Conservation (phyloP, 2,888 invertebrate species). For the Phytoseiulus persimilis region DNA sequence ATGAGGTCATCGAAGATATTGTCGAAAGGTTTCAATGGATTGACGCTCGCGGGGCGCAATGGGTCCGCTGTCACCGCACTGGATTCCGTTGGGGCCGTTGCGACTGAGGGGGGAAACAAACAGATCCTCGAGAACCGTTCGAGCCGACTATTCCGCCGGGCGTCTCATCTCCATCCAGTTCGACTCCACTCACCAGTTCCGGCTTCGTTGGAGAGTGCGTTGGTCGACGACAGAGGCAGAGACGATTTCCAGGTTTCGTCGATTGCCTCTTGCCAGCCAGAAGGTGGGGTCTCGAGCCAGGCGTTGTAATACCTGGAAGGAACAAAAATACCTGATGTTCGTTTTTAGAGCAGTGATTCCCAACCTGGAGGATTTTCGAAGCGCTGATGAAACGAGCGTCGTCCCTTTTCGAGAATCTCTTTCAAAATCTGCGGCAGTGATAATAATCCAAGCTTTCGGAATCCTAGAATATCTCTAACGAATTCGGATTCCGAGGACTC, state of each 20-base stretch:
- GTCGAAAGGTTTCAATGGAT: not conserved
- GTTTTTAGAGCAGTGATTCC: too few species aligned
- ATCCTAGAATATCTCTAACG: too few species aligned
- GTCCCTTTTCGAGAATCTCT: too few species aligned
- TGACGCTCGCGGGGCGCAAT: not conserved
- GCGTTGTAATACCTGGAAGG: constrained; percentile 67
- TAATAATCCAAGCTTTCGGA: too few species aligned
- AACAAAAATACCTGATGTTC: not conserved
- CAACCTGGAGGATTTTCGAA: too few species aligned
- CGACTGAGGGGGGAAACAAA: not conserved
- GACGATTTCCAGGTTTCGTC: constrained; percentile 55
- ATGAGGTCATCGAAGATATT: not conserved
- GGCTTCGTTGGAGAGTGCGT: not conserved
- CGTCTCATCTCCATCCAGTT: not conserved
- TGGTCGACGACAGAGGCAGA: not conserved
- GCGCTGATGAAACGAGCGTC: too few species aligned
- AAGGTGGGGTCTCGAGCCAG: constrained; percentile 87
- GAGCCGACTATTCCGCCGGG: too few species aligned
- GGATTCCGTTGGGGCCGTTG: not conserved
- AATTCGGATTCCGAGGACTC: too few species aligned
- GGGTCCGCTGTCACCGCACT: not conserved
- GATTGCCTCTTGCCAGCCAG: constrained; percentile 71
- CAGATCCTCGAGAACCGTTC: too few species aligned
- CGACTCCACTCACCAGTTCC: not conserved
- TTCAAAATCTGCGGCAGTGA: too few species aligned